Evolutionary conservation across 2,113 vertebrate species (phyloP).

Genomic region (Tympanuchus pallidicinctus): DNA sequence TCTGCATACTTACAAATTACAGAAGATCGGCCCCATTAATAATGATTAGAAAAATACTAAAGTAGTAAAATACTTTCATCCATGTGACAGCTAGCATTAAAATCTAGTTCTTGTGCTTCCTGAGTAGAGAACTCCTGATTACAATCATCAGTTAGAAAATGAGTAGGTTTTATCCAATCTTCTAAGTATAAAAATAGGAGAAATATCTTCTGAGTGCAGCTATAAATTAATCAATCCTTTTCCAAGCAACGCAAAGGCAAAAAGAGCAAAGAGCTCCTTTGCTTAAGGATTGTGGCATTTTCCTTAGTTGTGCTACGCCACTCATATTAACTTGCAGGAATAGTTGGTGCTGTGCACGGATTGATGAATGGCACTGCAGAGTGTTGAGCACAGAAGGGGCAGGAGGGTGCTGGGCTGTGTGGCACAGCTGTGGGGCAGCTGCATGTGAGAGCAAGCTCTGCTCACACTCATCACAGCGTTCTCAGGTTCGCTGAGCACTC

Average conservation of each 20-base stretch:
- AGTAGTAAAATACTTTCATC: slow-evolving; percentile 38
- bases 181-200: slow-evolving; percentile 39
- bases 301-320: slow-evolving; percentile 62
- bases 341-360: slow-evolving; percentile 31
- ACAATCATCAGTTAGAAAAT: slow-evolving; percentile 19
- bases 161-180: neutral
- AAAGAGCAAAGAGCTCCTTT: slow-evolving; percentile 69
- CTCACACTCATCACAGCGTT: neutral
- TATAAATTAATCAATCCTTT: slow-evolving; percentile 71
- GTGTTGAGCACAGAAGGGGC: neutral
- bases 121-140: slow-evolving; percentile 71
- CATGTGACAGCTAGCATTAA: slow-evolving; percentile 18
- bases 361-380: neutral
- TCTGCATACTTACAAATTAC: slow-evolving; percentile 24
- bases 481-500: neutral
- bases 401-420: no score
- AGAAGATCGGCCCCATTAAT: slow-evolving; percentile 52
- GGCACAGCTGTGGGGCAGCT: no score
- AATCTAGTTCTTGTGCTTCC: slow-evolving; percentile 47
- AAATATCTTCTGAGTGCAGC: slow-evolving; percentile 65
- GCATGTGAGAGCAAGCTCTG: neutral
- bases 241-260: slow-evolving; percentile 68
- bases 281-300: slow-evolving; percentile 67
- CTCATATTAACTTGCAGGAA: slow-evolving; percentile 68
- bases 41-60: slow-evolving; percentile 48